A percentile compares a stretch with the other conserved stretches of the same genome.
Conservation (phyloP, 2,113 vertebrate species). For the Tupaia chinensis region DNA sequence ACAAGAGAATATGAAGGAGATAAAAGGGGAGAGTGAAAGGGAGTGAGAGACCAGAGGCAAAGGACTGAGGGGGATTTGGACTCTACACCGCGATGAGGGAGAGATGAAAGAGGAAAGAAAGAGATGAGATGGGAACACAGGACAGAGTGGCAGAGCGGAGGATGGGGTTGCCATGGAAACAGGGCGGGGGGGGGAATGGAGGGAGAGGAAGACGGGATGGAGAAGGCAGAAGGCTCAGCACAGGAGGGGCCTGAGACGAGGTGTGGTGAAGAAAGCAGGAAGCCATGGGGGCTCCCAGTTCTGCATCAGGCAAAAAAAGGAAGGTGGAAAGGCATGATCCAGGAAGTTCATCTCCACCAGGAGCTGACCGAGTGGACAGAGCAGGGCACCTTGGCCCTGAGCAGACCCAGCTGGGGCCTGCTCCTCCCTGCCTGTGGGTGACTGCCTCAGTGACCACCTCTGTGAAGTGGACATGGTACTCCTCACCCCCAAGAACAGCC, state of each 20-base stretch:
- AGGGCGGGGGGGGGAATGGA: constrained; percentile 81
- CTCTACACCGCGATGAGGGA: constrained; percentile 77
- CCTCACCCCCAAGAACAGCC: neutral
- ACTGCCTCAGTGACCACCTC: neutral
- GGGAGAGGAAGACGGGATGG: constrained; percentile 73
- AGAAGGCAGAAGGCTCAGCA: constrained; percentile 75
- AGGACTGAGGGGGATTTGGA: constrained; percentile 81
- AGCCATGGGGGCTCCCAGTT: neutral
- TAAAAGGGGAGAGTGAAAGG: constrained; percentile 80
- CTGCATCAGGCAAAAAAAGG: no score
- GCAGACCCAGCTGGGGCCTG: neutral
- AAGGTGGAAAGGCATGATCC: fast-evolving
- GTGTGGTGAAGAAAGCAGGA: neutral
- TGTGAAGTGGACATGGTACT: neutral
- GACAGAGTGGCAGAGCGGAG: constrained; percentile 79
- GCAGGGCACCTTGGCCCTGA: neutral
- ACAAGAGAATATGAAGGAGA: constrained; percentile 79
- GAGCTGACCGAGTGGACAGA: neutral
- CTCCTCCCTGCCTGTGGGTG: neutral
- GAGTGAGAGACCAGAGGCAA: constrained; percentile 75
- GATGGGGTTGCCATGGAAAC: constrained; percentile 89
- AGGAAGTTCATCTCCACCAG: neutral
- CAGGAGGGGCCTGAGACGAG: neutral
- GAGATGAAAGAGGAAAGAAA: constrained; percentile 87
- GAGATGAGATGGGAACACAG: constrained; percentile 83